Evolutionary conservation across 2,113 vertebrate genomes (phyloP).

Genomic region (Girardinichthys multiradiatus): DNA sequence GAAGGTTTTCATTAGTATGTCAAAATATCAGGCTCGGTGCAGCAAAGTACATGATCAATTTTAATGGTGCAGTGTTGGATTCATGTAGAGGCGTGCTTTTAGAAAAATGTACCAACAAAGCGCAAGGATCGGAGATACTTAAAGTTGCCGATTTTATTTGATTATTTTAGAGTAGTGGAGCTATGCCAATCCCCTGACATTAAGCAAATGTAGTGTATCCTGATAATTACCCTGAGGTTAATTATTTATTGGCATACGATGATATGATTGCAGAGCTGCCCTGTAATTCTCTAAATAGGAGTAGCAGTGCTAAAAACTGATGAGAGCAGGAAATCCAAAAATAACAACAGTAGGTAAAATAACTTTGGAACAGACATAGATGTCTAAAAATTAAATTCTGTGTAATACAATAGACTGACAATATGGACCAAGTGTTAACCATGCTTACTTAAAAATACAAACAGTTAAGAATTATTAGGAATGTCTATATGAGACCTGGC

Average conservation of each 20-base stretch:
- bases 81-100: background rate
- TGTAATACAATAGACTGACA: too few relatives aligned
- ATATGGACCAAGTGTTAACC: too few relatives aligned
- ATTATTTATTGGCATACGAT: slow-evolving; percentile 25
- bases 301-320: background rate
- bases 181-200: background rate
- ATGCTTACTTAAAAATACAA: too few relatives aligned
- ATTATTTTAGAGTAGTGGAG: background rate
- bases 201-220: background rate
- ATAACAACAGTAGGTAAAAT: too few relatives aligned
- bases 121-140: background rate
- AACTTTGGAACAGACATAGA: too few relatives aligned
- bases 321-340: slow-evolving; percentile 9
- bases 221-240: slow-evolving; percentile 19
- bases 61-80: background rate
- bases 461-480: too few relatives aligned
- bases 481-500: too few relatives aligned
- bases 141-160: background rate
- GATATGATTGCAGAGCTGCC: background rate
- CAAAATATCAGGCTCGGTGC: background rate
- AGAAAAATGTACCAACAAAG: background rate
- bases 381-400: too few relatives aligned
- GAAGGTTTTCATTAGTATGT: slow-evolving; percentile 13
- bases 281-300: background rate
- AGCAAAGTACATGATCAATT: background rate